Base-by-base conservation (phyloP, 2,888 invertebrate genomes). In the Trichopoda pennipes region DNA sequence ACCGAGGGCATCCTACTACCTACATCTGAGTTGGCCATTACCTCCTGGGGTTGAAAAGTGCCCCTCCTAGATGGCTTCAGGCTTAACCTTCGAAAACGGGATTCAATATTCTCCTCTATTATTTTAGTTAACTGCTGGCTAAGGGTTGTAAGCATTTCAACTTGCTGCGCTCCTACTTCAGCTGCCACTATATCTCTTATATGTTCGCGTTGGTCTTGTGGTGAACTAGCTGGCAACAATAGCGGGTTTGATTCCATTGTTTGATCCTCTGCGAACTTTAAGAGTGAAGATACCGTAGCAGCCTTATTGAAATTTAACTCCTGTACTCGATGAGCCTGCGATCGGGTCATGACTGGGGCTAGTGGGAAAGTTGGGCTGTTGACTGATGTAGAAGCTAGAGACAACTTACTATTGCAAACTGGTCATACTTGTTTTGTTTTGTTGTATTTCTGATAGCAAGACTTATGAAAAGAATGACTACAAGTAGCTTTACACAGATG, bases 391-490 rank as follows among this genome's bases (percentile, higher is more conserved):
- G 49, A 16, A 9, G 16, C 4, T 4, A 38, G 4, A 1, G 42
- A 44, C 9, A 66, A 16, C 9, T 64, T 64, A 7, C 8, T 35
- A 1, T 9, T 51, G 8, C 64, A 51, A 51, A 35, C 14, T 2
- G 64, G 64, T 16, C 51, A 66, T 9, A 3, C 16, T 21, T 21
- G 35, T 12, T 35, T 66, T 3, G 51, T 35, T 12, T 51, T 51
- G 2, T 9, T n/a, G 47, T 3, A 35, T 51, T 66, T 66, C 1
- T 66, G 64, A 21, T 35, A 66, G 14, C 64, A 51, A 0, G 64
- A 49, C 8, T 66, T 66, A 21, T 66, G 64, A 28, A 66, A 66
- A 35, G 14, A 19, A 9, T 64, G 51, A 1, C 51, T 32, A 51
- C 49, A 51, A 19, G 1, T 35, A 1, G 64, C 19, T 19, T 35